These are phyloP conservation scores for Brenthis daphne DNA, from an alignment of 2,888 invertebrate genomes.

Conservation along the genomic window DNA sequence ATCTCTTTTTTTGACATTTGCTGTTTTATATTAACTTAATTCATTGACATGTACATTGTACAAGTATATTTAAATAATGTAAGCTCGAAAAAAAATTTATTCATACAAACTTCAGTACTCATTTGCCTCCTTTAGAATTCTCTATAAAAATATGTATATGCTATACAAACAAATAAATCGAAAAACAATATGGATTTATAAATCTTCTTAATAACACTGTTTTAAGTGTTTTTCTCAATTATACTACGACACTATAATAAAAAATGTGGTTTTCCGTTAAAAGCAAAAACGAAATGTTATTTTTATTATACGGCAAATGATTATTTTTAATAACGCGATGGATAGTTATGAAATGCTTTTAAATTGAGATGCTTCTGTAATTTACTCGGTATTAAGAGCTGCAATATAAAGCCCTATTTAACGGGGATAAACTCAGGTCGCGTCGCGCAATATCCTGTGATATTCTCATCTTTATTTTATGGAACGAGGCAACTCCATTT, in stretches of 20 bases:
- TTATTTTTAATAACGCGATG: background rate
- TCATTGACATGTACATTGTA: too few relatives aligned
- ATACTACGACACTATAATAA: too few relatives aligned
- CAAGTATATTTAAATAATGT: too few relatives aligned
- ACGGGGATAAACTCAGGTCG: constrained; percentile 22
- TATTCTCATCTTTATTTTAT: constrained; percentile 74
- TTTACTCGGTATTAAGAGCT: constrained; percentile 23
- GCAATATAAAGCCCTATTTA: constrained; percentile 22
- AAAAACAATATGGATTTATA: background rate
- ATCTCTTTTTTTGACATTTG: too few relatives aligned
- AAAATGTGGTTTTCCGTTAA: too few relatives aligned
- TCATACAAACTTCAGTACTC: too few relatives aligned
- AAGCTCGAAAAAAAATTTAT: too few relatives aligned
- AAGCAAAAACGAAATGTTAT: background rate
- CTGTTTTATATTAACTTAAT: too few relatives aligned
- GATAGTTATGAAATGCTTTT: constrained; percentile 1
- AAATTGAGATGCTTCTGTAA: constrained; percentile 11
- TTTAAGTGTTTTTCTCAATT: too few relatives aligned
- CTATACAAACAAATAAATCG: background rate
- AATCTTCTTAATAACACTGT: background rate
- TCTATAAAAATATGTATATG: background rate
- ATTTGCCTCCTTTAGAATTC: too few relatives aligned
- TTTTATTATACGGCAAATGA: background rate
- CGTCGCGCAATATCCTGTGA: constrained; percentile 43
- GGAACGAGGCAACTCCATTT: constrained; percentile 60